Evolutionary conservation across 2,888 invertebrate species (phyloP), one percentile per base, ranked within the genome.

Genomic region (Bedellia somnulentella): DNA sequence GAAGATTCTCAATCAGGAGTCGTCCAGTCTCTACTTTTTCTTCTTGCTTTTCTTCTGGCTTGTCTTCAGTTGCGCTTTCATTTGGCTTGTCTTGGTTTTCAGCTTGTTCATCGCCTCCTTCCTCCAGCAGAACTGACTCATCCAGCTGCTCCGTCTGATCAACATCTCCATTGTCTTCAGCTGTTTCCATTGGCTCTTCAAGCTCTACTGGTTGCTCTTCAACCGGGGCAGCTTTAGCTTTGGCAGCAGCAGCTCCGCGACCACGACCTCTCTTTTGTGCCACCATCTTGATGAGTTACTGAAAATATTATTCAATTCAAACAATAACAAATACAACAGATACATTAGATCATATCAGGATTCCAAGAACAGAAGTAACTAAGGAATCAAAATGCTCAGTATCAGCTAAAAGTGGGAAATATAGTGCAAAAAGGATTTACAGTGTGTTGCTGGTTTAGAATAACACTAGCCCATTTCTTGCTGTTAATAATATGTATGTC

Each of bases 231-330:
- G 39, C 27, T 24, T 52, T 57, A 4, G 49, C 9, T 4, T 26
- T 16, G 10, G 50, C 52, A 14, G 61, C 49, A 42, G 68, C 67
- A 1, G 61, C 55, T 41, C 66, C 68, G 16, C 59, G 54, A 27
- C 73, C 73, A 35, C 75, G 73, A 37, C 75, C 75, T 50, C 56
- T 61, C 46, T 71, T 73, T 36, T 60, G 67, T 32, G 75, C 71
- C 36, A 75, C 75, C 75, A 75, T 73, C 9, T 5, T 9, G n/a
- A n/a, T n/a, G n/a, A n/a, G n/a, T n/a, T n/a, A n/a, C n/a, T n/a
- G n/a, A n/a, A n/a, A n/a, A n/a, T n/a, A n/a, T n/a, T n/a, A n/a
- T n/a, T n/a, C n/a, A n/a, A n/a, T n/a, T n/a, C n/a, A n/a, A n/a
- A n/a, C n/a, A n/a, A n/a, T n/a, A n/a, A n/a, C n/a, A n/a, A n/a